Evolutionary conservation across 2,888 invertebrate species (phyloP).

Genomic region (Orchesella flavescens): DNA sequence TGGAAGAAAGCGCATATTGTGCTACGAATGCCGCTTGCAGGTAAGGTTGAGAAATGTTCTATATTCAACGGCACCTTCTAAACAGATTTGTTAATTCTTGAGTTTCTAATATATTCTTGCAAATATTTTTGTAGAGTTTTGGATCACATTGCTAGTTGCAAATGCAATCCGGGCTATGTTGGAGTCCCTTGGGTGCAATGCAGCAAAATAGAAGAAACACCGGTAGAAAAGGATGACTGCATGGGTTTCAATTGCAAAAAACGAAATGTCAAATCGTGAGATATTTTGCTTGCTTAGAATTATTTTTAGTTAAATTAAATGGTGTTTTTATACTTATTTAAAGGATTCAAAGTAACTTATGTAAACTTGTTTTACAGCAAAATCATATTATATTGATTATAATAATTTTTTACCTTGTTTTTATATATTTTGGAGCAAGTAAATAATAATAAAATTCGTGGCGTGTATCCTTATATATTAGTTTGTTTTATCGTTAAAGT

Average conservation of each 20-base stretch:
- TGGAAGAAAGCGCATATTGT: slow-evolving; percentile 44
- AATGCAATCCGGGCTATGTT: slow-evolving; percentile 38
- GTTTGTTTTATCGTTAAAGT: too few species aligned
- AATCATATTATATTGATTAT: too few species aligned
- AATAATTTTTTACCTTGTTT: too few species aligned
- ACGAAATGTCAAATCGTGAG: background rate
- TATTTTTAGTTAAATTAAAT: too few species aligned
- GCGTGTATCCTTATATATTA: too few species aligned
- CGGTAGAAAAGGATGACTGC: slow-evolving; percentile 13
- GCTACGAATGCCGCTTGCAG: slow-evolving; percentile 58
- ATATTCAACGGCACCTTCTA: too few species aligned
- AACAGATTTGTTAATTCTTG: background rate
- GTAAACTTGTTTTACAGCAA: too few species aligned
- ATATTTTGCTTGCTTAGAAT: too few species aligned
- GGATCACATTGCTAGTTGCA: slow-evolving; percentile 50
- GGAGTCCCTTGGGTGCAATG: slow-evolving; percentile 62
- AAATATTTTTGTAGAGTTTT: slow-evolving; percentile 39
- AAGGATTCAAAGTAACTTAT: too few species aligned
- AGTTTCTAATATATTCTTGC: too few species aligned
- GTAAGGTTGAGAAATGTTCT: slow-evolving; percentile 2
- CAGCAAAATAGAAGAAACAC: slow-evolving; percentile 11
- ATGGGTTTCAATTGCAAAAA: slow-evolving; percentile 59
- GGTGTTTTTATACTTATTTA: background rate
- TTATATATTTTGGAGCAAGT: too few species aligned
- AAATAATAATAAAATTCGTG: too few species aligned